Base-by-base conservation (phyloP, 2,888 invertebrate species). In the Poecilobothrus nobilitatus region DNA sequence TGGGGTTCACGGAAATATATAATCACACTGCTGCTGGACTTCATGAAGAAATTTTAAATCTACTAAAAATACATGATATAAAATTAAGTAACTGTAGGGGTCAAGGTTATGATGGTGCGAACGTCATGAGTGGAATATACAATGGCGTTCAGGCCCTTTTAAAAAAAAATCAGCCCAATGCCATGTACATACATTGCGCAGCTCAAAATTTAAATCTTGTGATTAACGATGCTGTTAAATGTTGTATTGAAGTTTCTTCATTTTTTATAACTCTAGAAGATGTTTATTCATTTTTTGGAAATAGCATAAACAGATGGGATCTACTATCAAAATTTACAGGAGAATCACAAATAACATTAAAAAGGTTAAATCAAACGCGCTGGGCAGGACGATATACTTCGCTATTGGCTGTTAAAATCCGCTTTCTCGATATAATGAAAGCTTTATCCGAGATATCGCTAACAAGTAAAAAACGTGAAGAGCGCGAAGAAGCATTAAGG, bases 231-330 rank as follows among this genome's bases (percentile, higher is more conserved):
- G 64, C 63, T 37, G 34, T 68, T 68, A 66, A 66, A 69, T 66
- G 63, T 53, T 63, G 66, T 63, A 62, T 66, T 69, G 37, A 66
- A 68, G 62, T 66, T n/a, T 66, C 66, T 66, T 66, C 41, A 21
- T 63, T 73, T 22, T 74, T 73, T 71, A 71, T 65, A 66, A 70
- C 33, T 67, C 71, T 74, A 65, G 70, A 74, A 73, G 70, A 73
- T 68, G 69, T 74, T 64, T 73, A 71, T 74, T 53, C 18, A n/a
- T 65, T 66, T 72, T 74, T 75, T 65, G 73, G 72, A 71, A 73
- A 74, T 44, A 75, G 74, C 69, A 74, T 75, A 34, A 74, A 74
- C 67, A 66, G 65, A 27, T 76, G 76, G 76, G 73, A 73, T 70
- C 72, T 75, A 66, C 65, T 76, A 63, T 73, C 73, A 66, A 73